phyloP scores from a whole-genome alignment of 2,113 vertebrate genomes.

The Rhynchopsitta pachyrhyncha region DNA sequence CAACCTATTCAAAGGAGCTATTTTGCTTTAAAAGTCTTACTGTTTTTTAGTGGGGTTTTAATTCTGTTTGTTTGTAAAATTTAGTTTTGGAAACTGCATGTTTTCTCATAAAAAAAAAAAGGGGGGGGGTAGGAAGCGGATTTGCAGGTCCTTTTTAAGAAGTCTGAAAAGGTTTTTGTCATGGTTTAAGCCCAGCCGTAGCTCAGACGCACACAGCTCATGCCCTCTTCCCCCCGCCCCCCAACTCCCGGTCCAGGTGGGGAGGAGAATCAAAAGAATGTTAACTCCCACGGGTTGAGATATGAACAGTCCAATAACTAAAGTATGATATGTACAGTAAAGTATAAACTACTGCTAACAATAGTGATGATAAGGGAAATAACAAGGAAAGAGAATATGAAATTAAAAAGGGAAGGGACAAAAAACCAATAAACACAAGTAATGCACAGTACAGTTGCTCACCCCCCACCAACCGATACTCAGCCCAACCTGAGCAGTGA shows the following conservation, averaged over 20 bases:
- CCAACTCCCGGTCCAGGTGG: background rate
- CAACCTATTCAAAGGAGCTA: background rate
- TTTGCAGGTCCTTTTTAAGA: background rate
- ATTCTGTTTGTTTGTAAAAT: background rate
- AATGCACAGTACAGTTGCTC: background rate
- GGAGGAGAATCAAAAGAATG: background rate
- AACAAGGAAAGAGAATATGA: background rate
- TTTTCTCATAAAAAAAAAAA: background rate
- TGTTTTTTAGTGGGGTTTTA: background rate
- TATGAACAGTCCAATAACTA: background rate
- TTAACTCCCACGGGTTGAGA: background rate
- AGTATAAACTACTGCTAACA: background rate
- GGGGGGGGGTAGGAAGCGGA: background rate
- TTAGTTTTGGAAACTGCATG: background rate
- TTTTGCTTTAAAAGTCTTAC: background rate
- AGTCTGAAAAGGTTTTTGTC: background rate
- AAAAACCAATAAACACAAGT: background rate
- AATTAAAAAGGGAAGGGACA: background rate
- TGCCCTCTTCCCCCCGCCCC: background rate
- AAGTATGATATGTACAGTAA: background rate
- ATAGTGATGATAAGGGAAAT: background rate
- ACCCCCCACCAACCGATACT: background rate
- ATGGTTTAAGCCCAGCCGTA: background rate
- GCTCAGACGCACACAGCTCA: background rate
- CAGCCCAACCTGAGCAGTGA: background rate